A percentile compares a stretch with the other conserved stretches of the same genome.
Evolutionary conservation across 2,797 vertebrate species (phyloP).

Genomic region (Loris lydekkerianus): DNA sequence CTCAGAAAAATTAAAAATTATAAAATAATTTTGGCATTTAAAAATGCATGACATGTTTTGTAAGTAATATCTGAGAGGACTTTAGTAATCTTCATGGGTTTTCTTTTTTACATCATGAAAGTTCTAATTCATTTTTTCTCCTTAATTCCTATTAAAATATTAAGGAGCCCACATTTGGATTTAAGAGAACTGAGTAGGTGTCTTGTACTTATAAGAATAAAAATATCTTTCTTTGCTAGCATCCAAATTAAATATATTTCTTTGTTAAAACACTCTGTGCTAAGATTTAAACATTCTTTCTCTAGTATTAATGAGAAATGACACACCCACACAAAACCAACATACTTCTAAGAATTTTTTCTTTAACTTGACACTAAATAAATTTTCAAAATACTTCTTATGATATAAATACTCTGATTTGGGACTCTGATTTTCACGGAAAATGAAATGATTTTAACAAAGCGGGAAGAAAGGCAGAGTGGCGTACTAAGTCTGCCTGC

Average conservation of each 20-base stretch:
- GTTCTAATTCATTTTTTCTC: conserved; percentile 78
- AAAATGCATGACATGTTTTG: not conserved
- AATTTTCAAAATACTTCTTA: conserved; percentile 63
- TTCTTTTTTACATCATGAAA: conserved; percentile 55
- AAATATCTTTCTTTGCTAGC: conserved; percentile 82
- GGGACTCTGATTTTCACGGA: not conserved
- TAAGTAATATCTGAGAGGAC: not conserved
- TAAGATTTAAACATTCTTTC: conserved; percentile 79
- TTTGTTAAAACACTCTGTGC: conserved; percentile 81
- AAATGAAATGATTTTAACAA: not conserved
- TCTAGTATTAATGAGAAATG: conserved; percentile 76
- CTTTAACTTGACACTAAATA: not conserved
- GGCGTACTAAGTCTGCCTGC: accelerated
- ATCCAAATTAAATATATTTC: conserved; percentile 82
- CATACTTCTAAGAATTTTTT: conserved; percentile 64
- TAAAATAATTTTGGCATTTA: not conserved
- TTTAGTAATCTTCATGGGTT: conserved; percentile 11
- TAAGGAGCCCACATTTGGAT: conserved; percentile 57
- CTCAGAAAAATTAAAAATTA: conserved; percentile 1
- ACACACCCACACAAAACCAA: conserved; percentile 64
- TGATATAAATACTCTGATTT: conserved; percentile 59
- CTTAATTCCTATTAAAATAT: conserved; percentile 75
- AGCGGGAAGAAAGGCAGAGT: not conserved
- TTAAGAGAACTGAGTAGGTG: conserved; percentile 80
- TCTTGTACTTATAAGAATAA: conserved; percentile 79